phyloP scores from a whole-genome alignment of 2,888 invertebrate genomes.

The Octodonta nipae region DNA sequence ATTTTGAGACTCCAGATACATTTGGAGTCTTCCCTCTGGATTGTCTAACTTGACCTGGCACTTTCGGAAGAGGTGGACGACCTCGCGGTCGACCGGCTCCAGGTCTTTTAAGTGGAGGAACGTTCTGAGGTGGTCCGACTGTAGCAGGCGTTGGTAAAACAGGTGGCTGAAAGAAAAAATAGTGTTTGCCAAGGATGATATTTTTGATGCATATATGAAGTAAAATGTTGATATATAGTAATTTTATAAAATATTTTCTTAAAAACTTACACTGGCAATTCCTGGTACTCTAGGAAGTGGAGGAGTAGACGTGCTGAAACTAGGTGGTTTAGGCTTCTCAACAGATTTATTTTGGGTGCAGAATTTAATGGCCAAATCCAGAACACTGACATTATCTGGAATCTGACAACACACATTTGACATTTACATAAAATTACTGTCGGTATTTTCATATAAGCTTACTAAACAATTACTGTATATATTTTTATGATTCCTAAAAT shows the following conservation, averaged over 20 bases:
- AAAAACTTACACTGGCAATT: constrained; percentile 16
- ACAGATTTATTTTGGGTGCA: constrained; percentile 50
- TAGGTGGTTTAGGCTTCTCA: constrained; percentile 40
- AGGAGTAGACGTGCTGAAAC: constrained; percentile 11
- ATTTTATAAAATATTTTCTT: not conserved
- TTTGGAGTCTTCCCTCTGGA: constrained; percentile 24
- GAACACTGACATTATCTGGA: constrained; percentile 47
- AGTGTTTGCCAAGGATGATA: too few species aligned
- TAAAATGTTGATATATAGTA: constrained; percentile 2
- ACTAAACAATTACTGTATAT: not conserved
- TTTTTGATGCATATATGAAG: not conserved
- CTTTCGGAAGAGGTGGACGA: constrained; percentile 37
- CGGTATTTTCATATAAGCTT: not conserved
- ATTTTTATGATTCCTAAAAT: too few species aligned
- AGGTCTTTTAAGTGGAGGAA: constrained; percentile 23
- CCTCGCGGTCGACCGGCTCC: constrained; percentile 38
- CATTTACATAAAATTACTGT: not conserved
- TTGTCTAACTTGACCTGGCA: constrained; percentile 22
- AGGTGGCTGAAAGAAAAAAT: constrained; percentile 17
- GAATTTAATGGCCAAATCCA: constrained; percentile 57
- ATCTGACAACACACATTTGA: constrained; percentile 22
- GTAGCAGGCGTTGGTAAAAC: constrained; percentile 18
- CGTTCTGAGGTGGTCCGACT: constrained; percentile 8
- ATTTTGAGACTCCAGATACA: constrained; percentile 8
- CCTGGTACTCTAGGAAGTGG: constrained; percentile 18